phyloP scores from a whole-genome alignment of 2,797 vertebrate genomes.

The Cyclopterus lumpus region DNA sequence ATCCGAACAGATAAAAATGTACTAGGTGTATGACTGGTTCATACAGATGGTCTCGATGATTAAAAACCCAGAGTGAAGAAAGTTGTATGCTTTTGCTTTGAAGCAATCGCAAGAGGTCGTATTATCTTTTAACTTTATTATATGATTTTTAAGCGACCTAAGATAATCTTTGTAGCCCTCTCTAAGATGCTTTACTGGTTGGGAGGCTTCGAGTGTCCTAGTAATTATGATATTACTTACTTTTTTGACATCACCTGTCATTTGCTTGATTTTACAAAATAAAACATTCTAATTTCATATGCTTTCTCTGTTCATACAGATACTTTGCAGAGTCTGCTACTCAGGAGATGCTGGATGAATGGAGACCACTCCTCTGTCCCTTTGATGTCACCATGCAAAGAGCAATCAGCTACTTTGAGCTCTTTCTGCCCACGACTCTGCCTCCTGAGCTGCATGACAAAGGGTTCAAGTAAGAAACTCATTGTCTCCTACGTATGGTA shows the following conservation, averaged over 20 bases:
- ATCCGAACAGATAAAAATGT: conserved; percentile 42
- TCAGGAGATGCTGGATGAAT: conserved; percentile 96
- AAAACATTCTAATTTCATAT: not conserved
- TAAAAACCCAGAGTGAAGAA: not conserved
- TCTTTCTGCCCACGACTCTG: conserved; percentile 96
- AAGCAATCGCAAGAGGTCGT: not conserved
- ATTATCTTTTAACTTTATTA: not conserved
- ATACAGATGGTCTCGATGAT: not conserved
- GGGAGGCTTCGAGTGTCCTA: conserved; percentile 14
- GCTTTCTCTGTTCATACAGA: conserved; percentile 71
- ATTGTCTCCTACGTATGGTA: not conserved
- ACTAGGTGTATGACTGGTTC: conserved; percentile 31
- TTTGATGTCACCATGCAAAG: conserved; percentile 99
- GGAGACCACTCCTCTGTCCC: conserved; percentile 96
- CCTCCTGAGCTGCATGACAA: conserved; percentile 94
- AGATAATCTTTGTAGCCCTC: conserved; percentile 30
- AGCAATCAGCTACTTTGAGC: conserved; percentile 95
- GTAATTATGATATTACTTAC: conserved; percentile 2
- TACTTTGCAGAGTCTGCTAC: conserved; percentile 94
- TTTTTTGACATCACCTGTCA: not conserved
- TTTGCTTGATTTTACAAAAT: not conserved
- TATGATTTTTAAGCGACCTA: conserved; percentile 6
- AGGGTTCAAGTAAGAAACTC: conserved; percentile 91
- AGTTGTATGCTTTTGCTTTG: not conserved
- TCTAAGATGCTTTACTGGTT: conserved; percentile 48